Evolutionary conservation across 2,797 vertebrate genomes (phyloP), one percentile per base, ranked within the genome.

Genomic region (Sebastes steindachneri): DNA sequence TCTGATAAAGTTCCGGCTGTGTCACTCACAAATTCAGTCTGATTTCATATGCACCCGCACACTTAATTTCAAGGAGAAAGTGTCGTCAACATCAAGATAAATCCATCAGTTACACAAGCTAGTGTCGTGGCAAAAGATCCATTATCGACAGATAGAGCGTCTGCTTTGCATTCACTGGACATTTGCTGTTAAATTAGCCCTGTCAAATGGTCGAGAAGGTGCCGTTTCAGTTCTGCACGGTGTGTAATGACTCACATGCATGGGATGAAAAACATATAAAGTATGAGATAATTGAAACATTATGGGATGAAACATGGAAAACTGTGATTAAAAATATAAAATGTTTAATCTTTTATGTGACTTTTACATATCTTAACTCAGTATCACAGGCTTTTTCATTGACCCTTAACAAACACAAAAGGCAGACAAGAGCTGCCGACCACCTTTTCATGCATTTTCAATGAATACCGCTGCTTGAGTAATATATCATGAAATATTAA

Each of bases 401-500:
- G 75, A 86, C 66, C 80, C 58, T n/a, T 35, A 59, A 77, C 48
- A 69, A 83, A 88, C 63, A 66, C 66, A 75, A 14, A 51, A 33
- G 26, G n/a, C 84, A 85, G 82, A 83, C 65, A 28, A 80, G 57
- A 82, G 37, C 70, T 74, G 75, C 57, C 19, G 15, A 48, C 68
- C 3, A 23, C 54, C 54, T 83, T 67, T 82, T 86, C 83, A 86
- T 90, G 80, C 83, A 88, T 91, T 90, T 89, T 77, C 68, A 86
- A 86, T 89, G 82, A 89, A 84, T 71, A 70, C 75, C 63, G 83
- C 86, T 88, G 85, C 80, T 79, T 84, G 77, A 90, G 89, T 84
- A 91, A 89, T 76, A 89, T 68, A n/a, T 84, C 84, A 93, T 94
- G 11, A 93, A 93, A 92, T 93, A 93, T 94, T 93, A 60, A 92